Conservation (phyloP, 2,113 vertebrate species). For the Neotragus pygmaeus region DNA sequence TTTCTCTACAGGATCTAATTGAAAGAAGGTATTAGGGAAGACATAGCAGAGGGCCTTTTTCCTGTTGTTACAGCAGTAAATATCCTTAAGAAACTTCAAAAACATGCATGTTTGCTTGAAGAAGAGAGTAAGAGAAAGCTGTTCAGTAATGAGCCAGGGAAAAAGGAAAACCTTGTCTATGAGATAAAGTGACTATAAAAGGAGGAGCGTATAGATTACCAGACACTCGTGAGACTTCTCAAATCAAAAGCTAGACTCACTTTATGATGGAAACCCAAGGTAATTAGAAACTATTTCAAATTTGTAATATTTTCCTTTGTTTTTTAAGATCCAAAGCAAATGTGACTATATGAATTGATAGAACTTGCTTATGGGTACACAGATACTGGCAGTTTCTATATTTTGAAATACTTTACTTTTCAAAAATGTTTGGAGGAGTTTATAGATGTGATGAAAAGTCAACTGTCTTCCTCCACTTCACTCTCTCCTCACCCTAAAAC, state of each 20-base stretch:
- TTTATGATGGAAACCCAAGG: neutral
- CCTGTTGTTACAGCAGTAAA: neutral
- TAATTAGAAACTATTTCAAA: slow-evolving; percentile 21
- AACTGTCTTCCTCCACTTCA: neutral
- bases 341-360: neutral
- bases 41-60: neutral
- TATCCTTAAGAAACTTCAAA: slow-evolving; percentile 37
- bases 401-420: neutral
- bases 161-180: slow-evolving; percentile 20
- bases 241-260: neutral
- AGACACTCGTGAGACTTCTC: neutral
- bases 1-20: slow-evolving; percentile 23
- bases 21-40: neutral
- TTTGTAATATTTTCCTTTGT: neutral
- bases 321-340: slow-evolving; percentile 7
- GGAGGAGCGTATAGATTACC: neutral
- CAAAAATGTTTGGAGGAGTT: neutral
- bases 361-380: neutral
- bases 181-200: neutral
- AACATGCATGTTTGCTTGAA: slow-evolving; percentile 26
- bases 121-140: slow-evolving; percentile 18
- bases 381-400: neutral
- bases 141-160: slow-evolving; percentile 25
- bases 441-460: neutral
- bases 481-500: neutral